Conservation (phyloP, 2,797 vertebrate species). For the Harpagifer antarcticus region DNA sequence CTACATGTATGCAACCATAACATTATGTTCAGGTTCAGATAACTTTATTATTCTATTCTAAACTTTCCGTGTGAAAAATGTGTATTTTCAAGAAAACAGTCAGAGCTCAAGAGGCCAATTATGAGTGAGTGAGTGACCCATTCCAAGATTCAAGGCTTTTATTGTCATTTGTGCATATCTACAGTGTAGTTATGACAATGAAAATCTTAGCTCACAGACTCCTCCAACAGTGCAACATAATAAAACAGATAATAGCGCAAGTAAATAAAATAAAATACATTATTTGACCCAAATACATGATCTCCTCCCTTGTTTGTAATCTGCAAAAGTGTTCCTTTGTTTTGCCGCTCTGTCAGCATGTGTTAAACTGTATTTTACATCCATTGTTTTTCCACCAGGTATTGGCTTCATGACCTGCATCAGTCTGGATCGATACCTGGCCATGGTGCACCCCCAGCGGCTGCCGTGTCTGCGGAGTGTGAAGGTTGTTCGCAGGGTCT, state of each 20-base stretch:
- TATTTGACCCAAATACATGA: background rate
- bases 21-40: background rate
- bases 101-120: background rate
- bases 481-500: conserved; percentile 77
- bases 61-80: background rate
- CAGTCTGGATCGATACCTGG: conserved; percentile 89
- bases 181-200: too few species aligned
- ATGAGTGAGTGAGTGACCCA: background rate
- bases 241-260: too few species aligned
- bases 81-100: background rate
- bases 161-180: too few species aligned
- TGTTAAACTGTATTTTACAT: background rate
- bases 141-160: too few species aligned
- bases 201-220: too few species aligned
- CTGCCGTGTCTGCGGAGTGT: conserved; percentile 74
- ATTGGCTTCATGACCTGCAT: conserved; percentile 91
- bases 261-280: too few species aligned
- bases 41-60: background rate
- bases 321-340: background rate
- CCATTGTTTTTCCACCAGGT: conserved; percentile 60
- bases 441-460: conserved; percentile 85
- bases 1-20: background rate
- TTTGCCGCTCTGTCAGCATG: background rate
- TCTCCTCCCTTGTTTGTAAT: background rate
- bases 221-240: too few species aligned